phyloP scores from a whole-genome alignment of 1,140 invertebrate species.

The Brachionus asplanchnoidis region DNA sequence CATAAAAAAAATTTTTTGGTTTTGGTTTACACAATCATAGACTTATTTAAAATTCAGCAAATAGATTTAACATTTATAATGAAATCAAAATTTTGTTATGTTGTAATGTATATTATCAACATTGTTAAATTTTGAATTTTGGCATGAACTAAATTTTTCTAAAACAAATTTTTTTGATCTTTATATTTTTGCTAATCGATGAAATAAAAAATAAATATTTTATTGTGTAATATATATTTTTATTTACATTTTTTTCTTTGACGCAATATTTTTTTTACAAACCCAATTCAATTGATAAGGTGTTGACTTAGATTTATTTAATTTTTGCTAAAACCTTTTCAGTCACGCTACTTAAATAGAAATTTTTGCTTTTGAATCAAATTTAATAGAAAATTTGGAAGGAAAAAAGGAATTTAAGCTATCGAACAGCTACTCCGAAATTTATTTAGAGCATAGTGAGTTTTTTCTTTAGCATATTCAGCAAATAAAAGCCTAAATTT shows the following conservation, averaged over 20 bases:
- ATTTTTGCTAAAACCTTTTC: neutral
- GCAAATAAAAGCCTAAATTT: neutral
- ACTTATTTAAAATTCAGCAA: no score
- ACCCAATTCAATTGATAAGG: neutral
- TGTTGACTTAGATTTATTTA: neutral
- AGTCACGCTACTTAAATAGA: neutral
- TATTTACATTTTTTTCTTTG: neutral
- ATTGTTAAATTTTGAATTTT: no score
- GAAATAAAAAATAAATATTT: no score
- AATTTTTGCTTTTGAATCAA: neutral
- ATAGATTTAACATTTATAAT: no score
- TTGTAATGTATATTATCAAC: no score
- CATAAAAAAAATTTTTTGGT: no score
- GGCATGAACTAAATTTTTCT: no score
- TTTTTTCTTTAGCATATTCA: neutral
- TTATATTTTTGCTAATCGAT: neutral
- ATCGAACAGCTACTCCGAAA: neutral
- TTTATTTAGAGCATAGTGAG: neutral
- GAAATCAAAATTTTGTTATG: no score
- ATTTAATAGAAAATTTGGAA: neutral
- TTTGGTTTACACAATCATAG: no score
- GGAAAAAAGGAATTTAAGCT: neutral
- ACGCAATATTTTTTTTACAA: neutral
- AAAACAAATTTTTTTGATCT: no score
- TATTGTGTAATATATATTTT: neutral